Evolutionary conservation across 1,140 invertebrate genomes (phyloP).

Genomic region (Aphis gossypii): DNA sequence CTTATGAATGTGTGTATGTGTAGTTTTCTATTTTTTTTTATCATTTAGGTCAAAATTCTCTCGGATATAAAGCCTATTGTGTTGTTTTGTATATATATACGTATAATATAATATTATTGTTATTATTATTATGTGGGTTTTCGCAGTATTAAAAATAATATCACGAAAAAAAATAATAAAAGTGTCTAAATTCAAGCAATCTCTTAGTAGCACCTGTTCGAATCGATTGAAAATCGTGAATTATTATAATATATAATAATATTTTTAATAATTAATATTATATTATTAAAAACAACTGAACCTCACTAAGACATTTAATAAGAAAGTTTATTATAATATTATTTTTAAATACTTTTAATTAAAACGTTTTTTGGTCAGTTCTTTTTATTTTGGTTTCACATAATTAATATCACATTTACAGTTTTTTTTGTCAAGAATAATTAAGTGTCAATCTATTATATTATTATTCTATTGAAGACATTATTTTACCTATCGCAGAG

Average conservation of each 20-base stretch:
- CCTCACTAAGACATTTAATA: no score
- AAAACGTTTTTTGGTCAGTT: not conserved
- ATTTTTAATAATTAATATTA: no score
- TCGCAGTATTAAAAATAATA: not conserved
- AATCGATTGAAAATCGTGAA: not conserved
- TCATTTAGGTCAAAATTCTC: not conserved
- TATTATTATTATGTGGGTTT: not conserved
- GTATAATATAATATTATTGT: not conserved
- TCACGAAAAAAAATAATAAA: not conserved
- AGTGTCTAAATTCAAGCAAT: not conserved
- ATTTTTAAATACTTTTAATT: no score
- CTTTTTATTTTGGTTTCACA: not conserved
- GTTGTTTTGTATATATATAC: not conserved
- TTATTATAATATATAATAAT: not conserved
- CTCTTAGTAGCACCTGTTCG: not conserved
- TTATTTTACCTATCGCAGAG: no score
- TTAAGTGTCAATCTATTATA: not conserved
- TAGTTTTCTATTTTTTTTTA: not conserved
- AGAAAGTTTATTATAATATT: no score
- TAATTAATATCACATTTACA: not conserved
- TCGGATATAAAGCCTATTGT: not conserved
- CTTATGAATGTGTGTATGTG: not conserved
- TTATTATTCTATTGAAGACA: no score
- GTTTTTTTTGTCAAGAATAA: not conserved
- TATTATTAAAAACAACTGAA: no score